Conservation (phyloP, 2,797 vertebrate genomes). For the Enteromius thamalakanensis region DNA sequence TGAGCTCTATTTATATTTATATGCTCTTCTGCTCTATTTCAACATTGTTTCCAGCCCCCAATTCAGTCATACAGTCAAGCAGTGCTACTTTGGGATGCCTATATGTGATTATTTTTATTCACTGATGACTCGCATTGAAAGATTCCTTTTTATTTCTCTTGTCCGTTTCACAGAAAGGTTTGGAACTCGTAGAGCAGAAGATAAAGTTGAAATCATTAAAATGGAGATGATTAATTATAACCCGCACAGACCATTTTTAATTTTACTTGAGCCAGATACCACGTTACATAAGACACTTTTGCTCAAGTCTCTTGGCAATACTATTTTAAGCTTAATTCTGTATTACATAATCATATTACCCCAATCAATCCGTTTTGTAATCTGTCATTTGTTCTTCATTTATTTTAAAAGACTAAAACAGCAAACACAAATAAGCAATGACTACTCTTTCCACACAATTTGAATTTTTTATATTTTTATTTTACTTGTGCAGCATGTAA, state of each 20-base stretch:
- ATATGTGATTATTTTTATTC: neutral
- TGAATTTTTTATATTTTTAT: neutral
- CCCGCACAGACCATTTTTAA: neutral
- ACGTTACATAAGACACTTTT: neutral
- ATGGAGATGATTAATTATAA: neutral
- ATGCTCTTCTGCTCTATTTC: neutral
- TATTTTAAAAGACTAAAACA: neutral
- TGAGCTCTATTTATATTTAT: neutral
- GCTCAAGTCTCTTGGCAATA: neutral
- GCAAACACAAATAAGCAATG: neutral
- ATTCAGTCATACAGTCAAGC: neutral
- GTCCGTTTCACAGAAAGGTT: neutral
- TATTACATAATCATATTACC: neutral
- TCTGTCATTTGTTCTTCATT: neutral
- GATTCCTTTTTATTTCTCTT: neutral
- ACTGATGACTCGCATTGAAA: neutral
- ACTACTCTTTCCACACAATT: neutral
- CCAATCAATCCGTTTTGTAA: conserved; percentile 5
- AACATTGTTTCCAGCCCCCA: neutral
- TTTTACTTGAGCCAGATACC: neutral
- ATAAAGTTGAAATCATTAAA: neutral
- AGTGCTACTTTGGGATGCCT: neutral
- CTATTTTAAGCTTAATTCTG: conserved; percentile 22
- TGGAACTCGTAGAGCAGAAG: neutral
- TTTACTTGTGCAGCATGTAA: conserved; percentile 25